These are phyloP conservation scores for Nymphalis io DNA, from an alignment of 1,140 invertebrate species.

Conservation along the genomic window DNA sequence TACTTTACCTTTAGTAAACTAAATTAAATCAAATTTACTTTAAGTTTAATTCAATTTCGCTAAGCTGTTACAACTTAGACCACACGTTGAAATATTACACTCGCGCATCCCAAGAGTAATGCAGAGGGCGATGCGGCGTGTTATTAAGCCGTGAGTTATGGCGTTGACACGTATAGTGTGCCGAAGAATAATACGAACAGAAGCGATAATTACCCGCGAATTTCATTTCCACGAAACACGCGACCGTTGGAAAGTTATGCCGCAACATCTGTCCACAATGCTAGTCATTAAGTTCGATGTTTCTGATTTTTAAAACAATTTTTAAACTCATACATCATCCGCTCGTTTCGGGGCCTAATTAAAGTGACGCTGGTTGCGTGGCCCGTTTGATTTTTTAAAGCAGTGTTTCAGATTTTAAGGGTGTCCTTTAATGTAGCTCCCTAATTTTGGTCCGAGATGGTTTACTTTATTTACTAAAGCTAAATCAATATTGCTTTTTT, in stretches of 20 bases:
- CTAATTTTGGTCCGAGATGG: too few relatives aligned
- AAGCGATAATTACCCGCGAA: constrained; percentile 75
- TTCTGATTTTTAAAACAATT: constrained; percentile 30
- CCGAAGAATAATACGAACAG: constrained; percentile 53
- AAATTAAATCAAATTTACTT: not conserved
- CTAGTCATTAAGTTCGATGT: constrained; percentile 38
- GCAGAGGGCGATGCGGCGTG: constrained; percentile 44
- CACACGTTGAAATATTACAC: constrained; percentile 21
- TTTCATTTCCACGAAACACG: constrained; percentile 66
- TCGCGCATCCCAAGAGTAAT: constrained; percentile 34
- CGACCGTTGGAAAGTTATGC: constrained; percentile 53
- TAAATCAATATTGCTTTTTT: too few relatives aligned
- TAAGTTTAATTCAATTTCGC: not conserved
- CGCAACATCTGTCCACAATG: constrained; percentile 34
- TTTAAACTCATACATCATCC: constrained; percentile 27
- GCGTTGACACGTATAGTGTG: constrained; percentile 65
- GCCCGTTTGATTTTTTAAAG: not conserved
- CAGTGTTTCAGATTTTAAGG: not conserved
- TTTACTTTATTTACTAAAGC: too few relatives aligned
- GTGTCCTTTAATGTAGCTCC: not conserved
- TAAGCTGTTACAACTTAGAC: constrained; percentile 1
- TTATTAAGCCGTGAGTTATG: constrained; percentile 74
- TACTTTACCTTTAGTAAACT: too few relatives aligned
- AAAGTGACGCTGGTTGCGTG: constrained; percentile 13
- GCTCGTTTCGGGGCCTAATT: constrained; percentile 16